Evolutionary conservation across 2,797 vertebrate species (phyloP), one percentile per base, ranked within the genome.

Genomic region (Salarias fasciatus): DNA sequence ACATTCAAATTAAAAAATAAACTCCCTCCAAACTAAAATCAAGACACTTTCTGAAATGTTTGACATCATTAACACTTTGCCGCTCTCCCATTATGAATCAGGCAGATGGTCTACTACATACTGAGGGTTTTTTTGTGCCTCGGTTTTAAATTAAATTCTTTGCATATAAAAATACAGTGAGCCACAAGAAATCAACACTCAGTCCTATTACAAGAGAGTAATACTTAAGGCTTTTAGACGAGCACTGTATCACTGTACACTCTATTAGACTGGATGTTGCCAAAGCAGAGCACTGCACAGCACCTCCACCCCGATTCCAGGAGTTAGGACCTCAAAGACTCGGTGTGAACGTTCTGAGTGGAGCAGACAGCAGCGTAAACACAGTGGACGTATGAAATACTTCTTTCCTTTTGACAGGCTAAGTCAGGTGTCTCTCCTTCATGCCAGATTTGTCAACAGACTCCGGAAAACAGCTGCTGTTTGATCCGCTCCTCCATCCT

Each of bases 391-490:
- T 36, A 37, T 5, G 53, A 58, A 69, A 76, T 55, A 38, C 38
- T 41, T 47, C n/a, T n/a, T 51, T n/a, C 12, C 41, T 28, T 15
- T 31, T 44, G 11, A 53, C 7, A 6, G 29, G 43, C 10, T 33
- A n/a, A 28, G 18, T 24, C 13, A 53, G 53, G 38, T 46, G 65
- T 70, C 40, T 31, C 24, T 0, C 1, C 52, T 53, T 46, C 30
- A 49, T 47, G 15, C 63, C 51, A 47, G 36, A 47, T 55, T 18
- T 63, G 74, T 92, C 87, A 93, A 82, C 92, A 92, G 12, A 93
- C 90, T 0, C 92, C 91, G 0, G 92, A 93, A 79, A 92, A 93
- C 53, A 92, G 85, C 75, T 89, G 84, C 33, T 71, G 74, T 66
- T 76, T 88, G 77, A 88, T 85, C 18, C 73, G 52, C 66, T 91